Conservation (phyloP, 2,888 invertebrate species). For the Drosophila tanythrix region DNA sequence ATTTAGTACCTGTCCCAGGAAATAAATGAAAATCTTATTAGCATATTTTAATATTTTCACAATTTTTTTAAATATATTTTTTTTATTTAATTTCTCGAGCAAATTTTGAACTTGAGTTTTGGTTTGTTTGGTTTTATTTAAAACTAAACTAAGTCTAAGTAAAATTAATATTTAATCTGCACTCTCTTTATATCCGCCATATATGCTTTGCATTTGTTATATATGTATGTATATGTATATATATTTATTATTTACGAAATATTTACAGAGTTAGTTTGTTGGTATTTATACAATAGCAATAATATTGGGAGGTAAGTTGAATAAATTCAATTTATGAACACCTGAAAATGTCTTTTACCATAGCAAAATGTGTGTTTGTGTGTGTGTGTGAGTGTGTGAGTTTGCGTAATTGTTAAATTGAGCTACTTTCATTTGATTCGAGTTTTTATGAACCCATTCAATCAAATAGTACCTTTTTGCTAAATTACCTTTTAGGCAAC, state of each 20-base stretch:
- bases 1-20: not conserved
- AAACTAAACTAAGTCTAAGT: slow-evolving; percentile 53
- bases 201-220: slow-evolving; percentile 67
- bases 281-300: slow-evolving; percentile 37
- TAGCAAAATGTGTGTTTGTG: slow-evolving; percentile 24
- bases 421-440: slow-evolving; percentile 57
- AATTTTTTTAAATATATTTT: slow-evolving; percentile 27
- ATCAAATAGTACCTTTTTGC: slow-evolving; percentile 34
- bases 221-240: not conserved
- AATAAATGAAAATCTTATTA: not conserved
- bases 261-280: slow-evolving; percentile 46
- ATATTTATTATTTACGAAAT: slow-evolving; percentile 31
- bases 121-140: slow-evolving; percentile 7
- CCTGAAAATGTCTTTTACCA: slow-evolving; percentile 73
- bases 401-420: slow-evolving; percentile 52
- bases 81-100: slow-evolving; percentile 58
- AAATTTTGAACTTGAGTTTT: slow-evolving; percentile 59
- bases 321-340: slow-evolving; percentile 67
- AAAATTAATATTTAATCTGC: slow-evolving; percentile 36
- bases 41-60: slow-evolving; percentile 15
- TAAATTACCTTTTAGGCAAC: slow-evolving; percentile 49
- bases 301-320: slow-evolving; percentile 41
- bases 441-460: slow-evolving; percentile 34
- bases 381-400: slow-evolving; percentile 14
- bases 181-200: slow-evolving; percentile 36